Base-by-base conservation (phyloP, 2,113 vertebrate genomes). In the Scartelaos histophorus region DNA sequence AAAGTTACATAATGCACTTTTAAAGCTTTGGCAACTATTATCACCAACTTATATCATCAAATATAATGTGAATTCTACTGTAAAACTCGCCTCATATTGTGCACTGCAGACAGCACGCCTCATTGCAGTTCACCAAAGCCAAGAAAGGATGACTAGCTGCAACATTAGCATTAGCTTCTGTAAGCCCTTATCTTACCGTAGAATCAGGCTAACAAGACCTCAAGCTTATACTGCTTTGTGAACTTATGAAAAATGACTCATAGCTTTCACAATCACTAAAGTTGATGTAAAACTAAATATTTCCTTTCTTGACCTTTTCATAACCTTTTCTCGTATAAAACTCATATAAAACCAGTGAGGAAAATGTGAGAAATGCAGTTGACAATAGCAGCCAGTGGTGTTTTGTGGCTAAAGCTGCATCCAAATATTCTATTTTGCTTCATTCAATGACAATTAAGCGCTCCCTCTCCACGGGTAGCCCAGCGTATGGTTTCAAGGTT, bases 361-460 rank as follows among this genome's bases (percentile, higher is more conserved):
- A 72, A 69, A 70, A 72, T 82, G 65, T 51, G 64, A 73, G 17
- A 73, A 73, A 62, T 16, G 35, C 21, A 57, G 3, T 29, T 43
- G 43, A 66, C 64, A 72, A 75, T 67, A 75, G 78, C 64, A 56
- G 70, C 79, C 75, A n/a, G 71, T 71, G 24, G 81, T 56, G 71
- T 74, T 85, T 88, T 80, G 73, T 54, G 34, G 75, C 76, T 75
- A 35, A 15, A 80, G 66, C 72, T 72, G 69, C 54, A 25, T 84
- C 75, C 83, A 86, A 69, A 85, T 73, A 72, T 73, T 81, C 69
- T 78, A 74, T 80, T 80, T 85, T 81, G 76, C 76, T 80, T 83
- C 86, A 84, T 86, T 64, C 76, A 78, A 85, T 82, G 85, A 83
- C 88, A 88, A 91, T 91, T 87, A 82, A 83, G 82, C 75, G 77